Base-by-base conservation (phyloP, 2,888 invertebrate genomes). In the Selenia dentaria region DNA sequence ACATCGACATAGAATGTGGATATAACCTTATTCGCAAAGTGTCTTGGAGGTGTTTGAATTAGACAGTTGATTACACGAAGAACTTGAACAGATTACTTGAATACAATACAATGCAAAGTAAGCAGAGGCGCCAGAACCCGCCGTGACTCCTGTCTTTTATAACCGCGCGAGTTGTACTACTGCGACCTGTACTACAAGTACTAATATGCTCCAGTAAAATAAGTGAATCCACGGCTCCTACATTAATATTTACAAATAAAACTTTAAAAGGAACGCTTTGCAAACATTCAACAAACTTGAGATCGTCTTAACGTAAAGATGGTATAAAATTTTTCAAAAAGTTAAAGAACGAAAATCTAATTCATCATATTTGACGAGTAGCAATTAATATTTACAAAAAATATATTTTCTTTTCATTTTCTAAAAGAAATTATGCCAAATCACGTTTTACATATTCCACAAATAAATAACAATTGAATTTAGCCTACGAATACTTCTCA, bases 201-300 rank as follows among this genome's bases (percentile, higher is more conserved):
- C 76, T n/a, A 70, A 74, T 77, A 80, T 61, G 67, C 72, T 74
- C 71, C 73, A 81, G 81, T 81, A 82, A 72, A 79, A 83, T 83
- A 83, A 85, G 82, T 87, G 81, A 86, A 84, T 86, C 86, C 86
- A 88, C 75, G 79, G 86, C 84, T 73, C 85, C 83, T 88, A 89
- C 76, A 77, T 83, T 81, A 59, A 86, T 88, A 90, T 89, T 86
- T 90, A 90, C 89, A 90, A 87, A 88, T 89, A 88, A 90, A 90
- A 87, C 88, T 88, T 89, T 89, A 84, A 87, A 87, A 88, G 88
- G 89, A 90, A 89, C 89, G 88, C 89, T 89, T 89, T 87, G 86
- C 85, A 89, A 89, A 88, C 87, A 88, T 88, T 87, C 88, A 89
- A 89, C 88, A 88, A 87, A 88, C 85, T 88, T 89, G 89, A 89